phyloP scores from a whole-genome alignment of 2,888 invertebrate genomes.

The Eupithecia inturbata region DNA sequence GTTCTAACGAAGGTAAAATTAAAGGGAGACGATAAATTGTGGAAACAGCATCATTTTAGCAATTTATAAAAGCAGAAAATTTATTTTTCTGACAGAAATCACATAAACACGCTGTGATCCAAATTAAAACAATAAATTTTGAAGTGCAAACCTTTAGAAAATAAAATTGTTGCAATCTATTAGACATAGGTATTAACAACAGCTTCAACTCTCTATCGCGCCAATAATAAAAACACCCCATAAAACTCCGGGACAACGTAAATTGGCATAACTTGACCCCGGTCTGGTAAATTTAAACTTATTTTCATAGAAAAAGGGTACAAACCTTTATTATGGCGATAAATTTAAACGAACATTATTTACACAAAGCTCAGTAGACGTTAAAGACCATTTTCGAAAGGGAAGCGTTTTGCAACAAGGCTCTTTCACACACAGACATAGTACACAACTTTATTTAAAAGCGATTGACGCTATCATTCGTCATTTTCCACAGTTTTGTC shows the following conservation, averaged over 20 bases:
- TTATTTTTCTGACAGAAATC: neutral
- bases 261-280: slow-evolving; percentile 61
- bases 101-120: neutral
- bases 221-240: slow-evolving; percentile 25
- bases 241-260: slow-evolving; percentile 34
- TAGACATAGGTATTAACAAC: neutral
- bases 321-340: slow-evolving; percentile 80
- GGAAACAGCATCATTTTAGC: neutral
- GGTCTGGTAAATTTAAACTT: slow-evolving; percentile 76
- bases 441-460: slow-evolving; percentile 10
- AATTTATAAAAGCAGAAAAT: neutral
- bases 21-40: neutral
- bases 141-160: neutral
- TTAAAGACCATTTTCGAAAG: slow-evolving; percentile 79
- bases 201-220: neutral
- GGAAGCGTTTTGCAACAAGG: slow-evolving; percentile 60
- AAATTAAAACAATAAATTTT: neutral
- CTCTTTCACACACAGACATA: neutral
- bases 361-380: slow-evolving; percentile 80
- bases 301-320: slow-evolving; percentile 80
- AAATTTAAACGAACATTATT: slow-evolving; percentile 82
- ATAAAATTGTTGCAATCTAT: neutral
- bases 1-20: neutral
- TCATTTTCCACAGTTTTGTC: neutral
- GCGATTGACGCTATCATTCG: neutral